Evolutionary conservation across 2,113 vertebrate genomes (phyloP).

Genomic region (Cyanistes caeruleus): DNA sequence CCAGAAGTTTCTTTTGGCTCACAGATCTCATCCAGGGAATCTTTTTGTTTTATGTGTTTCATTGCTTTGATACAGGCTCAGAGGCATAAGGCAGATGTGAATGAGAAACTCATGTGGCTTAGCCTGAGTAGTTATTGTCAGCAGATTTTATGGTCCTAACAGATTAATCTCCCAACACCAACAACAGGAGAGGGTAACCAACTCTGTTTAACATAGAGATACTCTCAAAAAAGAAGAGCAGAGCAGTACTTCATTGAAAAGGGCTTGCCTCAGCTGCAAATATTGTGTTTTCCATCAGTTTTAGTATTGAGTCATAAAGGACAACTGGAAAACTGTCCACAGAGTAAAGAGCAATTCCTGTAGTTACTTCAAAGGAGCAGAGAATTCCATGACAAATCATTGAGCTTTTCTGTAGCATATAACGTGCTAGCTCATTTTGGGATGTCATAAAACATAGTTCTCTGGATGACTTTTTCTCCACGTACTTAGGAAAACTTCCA

Average conservation of each 20-base stretch:
- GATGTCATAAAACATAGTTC: not conserved
- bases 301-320: not conserved
- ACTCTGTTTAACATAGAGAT: not conserved
- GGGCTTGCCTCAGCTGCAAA: not conserved
- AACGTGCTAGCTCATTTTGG: not conserved
- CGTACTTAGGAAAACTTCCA: not conserved
- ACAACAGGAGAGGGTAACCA: not conserved
- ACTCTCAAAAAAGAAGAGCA: not conserved
- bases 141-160: not conserved
- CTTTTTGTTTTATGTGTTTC: not conserved
- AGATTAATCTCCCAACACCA: not conserved
- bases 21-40: not conserved
- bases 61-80: not conserved
- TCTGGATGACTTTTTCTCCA: conserved; percentile 14
- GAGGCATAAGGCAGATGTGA: not conserved
- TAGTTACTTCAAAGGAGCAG: not conserved
- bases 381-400: not conserved
- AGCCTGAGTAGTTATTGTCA: not conserved
- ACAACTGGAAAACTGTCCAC: not conserved
- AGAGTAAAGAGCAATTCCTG: not conserved
- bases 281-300: not conserved
- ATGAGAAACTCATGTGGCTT: not conserved
- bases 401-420: not conserved
- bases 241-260: not conserved
- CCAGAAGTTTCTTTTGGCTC: not conserved